Conservation (phyloP, 2,888 invertebrate species). For the Idaea biselata region DNA sequence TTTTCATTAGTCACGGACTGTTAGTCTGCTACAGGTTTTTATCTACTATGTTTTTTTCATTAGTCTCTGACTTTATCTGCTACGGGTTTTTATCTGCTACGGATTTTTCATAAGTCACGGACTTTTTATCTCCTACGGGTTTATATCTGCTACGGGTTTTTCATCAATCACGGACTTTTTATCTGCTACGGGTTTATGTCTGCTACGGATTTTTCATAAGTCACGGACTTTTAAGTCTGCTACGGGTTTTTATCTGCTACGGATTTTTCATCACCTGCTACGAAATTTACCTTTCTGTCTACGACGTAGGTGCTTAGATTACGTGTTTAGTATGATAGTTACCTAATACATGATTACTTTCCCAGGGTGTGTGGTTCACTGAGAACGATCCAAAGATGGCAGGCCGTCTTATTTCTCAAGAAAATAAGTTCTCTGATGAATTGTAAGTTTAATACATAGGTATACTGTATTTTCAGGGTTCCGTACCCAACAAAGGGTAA, state of each 20-base stretch:
- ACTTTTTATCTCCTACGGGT: neutral
- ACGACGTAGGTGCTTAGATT: neutral
- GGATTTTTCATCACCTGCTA: neutral
- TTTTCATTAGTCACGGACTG: too few species aligned
- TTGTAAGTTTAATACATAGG: constrained; percentile 48
- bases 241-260: neutral
- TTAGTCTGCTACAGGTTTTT: too few species aligned
- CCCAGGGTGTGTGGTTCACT: constrained; percentile 81
- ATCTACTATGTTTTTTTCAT: too few species aligned
- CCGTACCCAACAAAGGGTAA: too few species aligned
- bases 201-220: too few species aligned
- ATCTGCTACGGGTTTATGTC: too few species aligned
- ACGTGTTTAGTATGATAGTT: neutral
- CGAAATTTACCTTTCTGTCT: neutral
- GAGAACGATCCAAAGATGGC: constrained; percentile 79
- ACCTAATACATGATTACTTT: constrained; percentile 13
- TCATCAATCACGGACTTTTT: too few species aligned
- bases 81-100: neutral
- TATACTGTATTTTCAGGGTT: too few species aligned
- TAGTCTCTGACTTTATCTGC: too few species aligned
- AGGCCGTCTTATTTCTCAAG: constrained; percentile 81
- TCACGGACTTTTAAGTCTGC: too few species aligned
- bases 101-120: too few species aligned
- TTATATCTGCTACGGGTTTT: too few species aligned
- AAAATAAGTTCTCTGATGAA: constrained; percentile 75